Percentiles rank a stretch among this genome's conserved stretches.
These are phyloP conservation scores for Agonopterix arenella DNA, from an alignment of 2,888 invertebrate species.

Conservation along the genomic window DNA sequence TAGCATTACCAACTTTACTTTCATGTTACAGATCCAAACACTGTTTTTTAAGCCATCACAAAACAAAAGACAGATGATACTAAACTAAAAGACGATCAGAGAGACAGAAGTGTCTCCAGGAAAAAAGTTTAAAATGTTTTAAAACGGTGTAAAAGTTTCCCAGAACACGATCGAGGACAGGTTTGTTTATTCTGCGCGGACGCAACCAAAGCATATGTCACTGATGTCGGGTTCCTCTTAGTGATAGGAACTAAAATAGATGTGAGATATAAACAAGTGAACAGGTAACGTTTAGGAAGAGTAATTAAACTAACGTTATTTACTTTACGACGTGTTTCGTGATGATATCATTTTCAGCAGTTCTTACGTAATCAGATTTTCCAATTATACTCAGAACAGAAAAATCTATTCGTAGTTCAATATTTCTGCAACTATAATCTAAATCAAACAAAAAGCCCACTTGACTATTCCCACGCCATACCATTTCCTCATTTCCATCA, in stretches of 20 bases:
- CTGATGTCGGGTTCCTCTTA: constrained; percentile 36
- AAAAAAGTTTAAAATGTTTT: constrained; percentile 49
- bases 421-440: no score
- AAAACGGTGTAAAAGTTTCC: constrained; percentile 65
- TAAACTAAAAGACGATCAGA: constrained; percentile 13
- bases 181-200: constrained; percentile 56
- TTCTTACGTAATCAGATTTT: not conserved
- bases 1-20: no score
- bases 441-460: no score
- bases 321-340: no score
- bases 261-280: constrained; percentile 1
- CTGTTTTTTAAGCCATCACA: no score
- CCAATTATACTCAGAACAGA: not conserved
- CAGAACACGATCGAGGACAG: constrained; percentile 60
- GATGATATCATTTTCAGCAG: not conserved
- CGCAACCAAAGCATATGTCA: constrained; percentile 56
- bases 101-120: constrained; percentile 52
- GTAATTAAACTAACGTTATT: no score
- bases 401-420: no score
- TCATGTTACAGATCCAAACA: no score
- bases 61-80: constrained; percentile 14
- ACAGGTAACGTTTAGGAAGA: not conserved
- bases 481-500: not conserved
- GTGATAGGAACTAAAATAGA: constrained; percentile 44
- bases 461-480: not conserved